Conservation (phyloP, 2,888 invertebrate species). For the Aleiodes testaceus region DNA sequence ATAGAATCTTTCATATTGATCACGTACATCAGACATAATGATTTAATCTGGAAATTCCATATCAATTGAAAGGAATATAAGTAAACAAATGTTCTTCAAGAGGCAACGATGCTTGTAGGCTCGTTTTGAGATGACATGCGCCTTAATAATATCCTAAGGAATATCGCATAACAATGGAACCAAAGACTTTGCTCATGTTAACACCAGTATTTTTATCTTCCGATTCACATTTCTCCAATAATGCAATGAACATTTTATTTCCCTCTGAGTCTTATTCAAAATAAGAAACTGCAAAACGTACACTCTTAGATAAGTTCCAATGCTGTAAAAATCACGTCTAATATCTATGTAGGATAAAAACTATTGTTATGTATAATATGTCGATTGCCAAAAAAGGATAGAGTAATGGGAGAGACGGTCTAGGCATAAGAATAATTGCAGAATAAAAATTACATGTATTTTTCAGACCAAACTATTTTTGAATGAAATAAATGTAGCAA, state of each 20-base stretch:
- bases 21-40: constrained; percentile 2
- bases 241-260: constrained; percentile 6
- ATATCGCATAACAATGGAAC: constrained; percentile 61
- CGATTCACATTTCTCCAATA: constrained; percentile 34
- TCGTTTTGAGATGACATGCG: constrained; percentile 10
- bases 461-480: constrained; percentile 70
- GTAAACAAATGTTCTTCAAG: not conserved
- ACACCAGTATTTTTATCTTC: constrained; percentile 60
- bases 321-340: constrained; percentile 16
- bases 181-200: constrained; percentile 64
- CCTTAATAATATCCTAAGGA: constrained; percentile 25
- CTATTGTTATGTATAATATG: constrained; percentile 42
- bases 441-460: constrained; percentile 65
- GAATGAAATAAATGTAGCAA: constrained; percentile 67
- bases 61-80: not conserved
- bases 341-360: constrained; percentile 22
- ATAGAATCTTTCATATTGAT: constrained; percentile 7
- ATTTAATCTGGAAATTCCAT: constrained; percentile 14
- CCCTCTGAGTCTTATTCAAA: not conserved
- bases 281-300: constrained; percentile 28
- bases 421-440: constrained; percentile 35
- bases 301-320: constrained; percentile 32
- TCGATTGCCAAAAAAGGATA: constrained; percentile 42
- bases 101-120: constrained; percentile 17
- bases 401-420: not conserved